Evolutionary conservation across 2,113 vertebrate genomes (phyloP).

Genomic region (Thalassarche chlororhynchos): DNA sequence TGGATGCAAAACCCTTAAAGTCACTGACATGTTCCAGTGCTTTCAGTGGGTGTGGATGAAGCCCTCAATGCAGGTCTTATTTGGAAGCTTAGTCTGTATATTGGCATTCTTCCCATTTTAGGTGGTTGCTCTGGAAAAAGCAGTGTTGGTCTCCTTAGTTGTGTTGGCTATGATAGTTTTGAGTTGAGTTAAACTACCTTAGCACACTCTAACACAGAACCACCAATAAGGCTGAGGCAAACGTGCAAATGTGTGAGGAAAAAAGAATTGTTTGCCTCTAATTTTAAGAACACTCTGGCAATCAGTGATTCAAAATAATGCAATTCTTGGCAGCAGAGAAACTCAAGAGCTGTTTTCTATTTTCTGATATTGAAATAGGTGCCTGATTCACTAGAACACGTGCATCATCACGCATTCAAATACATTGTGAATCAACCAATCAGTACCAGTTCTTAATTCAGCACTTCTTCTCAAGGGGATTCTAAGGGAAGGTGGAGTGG

Average conservation of each 20-base stretch:
- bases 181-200: not conserved
- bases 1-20: not conserved
- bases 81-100: not conserved
- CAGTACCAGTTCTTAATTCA: not conserved
- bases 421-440: not conserved
- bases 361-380: not conserved
- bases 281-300: not conserved
- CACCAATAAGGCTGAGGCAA: not conserved
- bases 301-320: slow-evolving; percentile 23
- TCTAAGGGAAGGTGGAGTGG: not conserved
- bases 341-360: not conserved
- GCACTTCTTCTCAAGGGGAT: not conserved
- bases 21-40: not conserved
- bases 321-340: not conserved
- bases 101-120: not conserved
- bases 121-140: not conserved
- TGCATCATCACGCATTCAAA: not conserved
- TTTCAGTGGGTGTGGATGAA: not conserved
- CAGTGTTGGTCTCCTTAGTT: not conserved
- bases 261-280: not conserved
- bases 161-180: not conserved
- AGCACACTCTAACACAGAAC: not conserved
- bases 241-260: not conserved
- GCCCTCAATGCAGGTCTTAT: not conserved
- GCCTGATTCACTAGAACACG: not conserved